A percentile compares a stretch with the other conserved stretches of the same genome.
Conservation (phyloP, 1,140 invertebrate species). For the Danaus plexippus region DNA sequence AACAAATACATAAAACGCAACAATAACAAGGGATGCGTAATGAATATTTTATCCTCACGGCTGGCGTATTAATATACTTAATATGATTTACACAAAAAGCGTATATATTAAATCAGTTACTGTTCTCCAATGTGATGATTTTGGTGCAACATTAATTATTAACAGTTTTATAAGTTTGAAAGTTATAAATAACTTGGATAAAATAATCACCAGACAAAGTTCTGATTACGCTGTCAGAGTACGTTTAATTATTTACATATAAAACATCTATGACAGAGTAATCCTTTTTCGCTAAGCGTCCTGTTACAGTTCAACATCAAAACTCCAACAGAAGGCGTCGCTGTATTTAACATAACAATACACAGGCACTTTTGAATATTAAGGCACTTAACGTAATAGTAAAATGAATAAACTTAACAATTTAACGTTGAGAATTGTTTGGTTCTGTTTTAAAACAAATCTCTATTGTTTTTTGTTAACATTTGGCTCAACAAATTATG, state of each 20-base stretch:
- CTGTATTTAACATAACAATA: conserved; percentile 32
- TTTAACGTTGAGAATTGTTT: not conserved
- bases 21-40: conserved; percentile 42
- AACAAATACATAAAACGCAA: conserved; percentile 36
- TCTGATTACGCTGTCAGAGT: conserved; percentile 18
- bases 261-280: conserved; percentile 13
- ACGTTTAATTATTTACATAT: conserved; percentile 6
- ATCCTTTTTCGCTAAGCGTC: conserved; percentile 22
- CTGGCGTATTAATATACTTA: conserved; percentile 26
- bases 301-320: conserved; percentile 32
- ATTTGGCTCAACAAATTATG: no score
- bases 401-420: conserved; percentile 2
- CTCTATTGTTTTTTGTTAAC: no score
- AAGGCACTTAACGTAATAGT: conserved; percentile 50
- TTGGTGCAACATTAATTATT: conserved; percentile 10
- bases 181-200: conserved; percentile 26
- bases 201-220: conserved; percentile 36
- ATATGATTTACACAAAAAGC: conserved; percentile 27
- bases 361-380: conserved; percentile 46
- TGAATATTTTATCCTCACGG: conserved; percentile 50
- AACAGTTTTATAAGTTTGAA: conserved; percentile 17
- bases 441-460: no score
- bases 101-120: conserved; percentile 23
- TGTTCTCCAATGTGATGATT: conserved; percentile 8
- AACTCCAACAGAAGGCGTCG: conserved; percentile 39